Evolutionary conservation across 2,113 vertebrate species (phyloP), one percentile per base, ranked within the genome.

Genomic region (Grammomys surdaster): DNA sequence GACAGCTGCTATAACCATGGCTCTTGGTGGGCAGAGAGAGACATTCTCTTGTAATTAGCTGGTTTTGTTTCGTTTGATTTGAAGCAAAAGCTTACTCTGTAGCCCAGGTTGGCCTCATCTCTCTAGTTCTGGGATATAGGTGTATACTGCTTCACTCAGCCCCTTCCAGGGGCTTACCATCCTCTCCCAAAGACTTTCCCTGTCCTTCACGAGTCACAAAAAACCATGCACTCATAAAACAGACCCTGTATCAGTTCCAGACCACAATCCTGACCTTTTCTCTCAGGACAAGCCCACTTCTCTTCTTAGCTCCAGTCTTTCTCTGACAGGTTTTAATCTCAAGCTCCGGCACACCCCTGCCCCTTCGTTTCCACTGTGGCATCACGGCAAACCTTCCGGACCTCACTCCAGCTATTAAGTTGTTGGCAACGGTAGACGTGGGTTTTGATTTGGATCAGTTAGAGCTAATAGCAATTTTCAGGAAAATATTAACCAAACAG

Each of bases 401-500:
- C 89, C 6, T 0, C 67, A 40, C 81, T 87, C 94, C 77, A 92
- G 91, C 98, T 98, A 99, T 98, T 98, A 98, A 99, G 98, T 98
- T 98, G 98, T 98, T 98, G 98, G 95, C 91, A 96, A 69, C 95
- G 95, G 98, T 98, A 97, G 96, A 97, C 97, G 95, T 90, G 93
- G 97, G 97, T 96, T 97, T 98, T 97, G 98, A 98, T 98, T 98
- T 95, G 94, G 96, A 98, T 98, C 98, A 98, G 97, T 97, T 97
- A 98, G 96, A 98, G 97, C 98, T 98, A 98, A 98, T 97, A 98
- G 86, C 97, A 98, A 98, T 98, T 98, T 98, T 98, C 98, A 98
- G 97, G 97, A 98, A 98, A 98, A 98, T 98, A 99, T 98, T 98
- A 99, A 98, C 98, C 98, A 98, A 99, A 99, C 97, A 98, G 97